phyloP scores from a whole-genome alignment of 2,113 vertebrate species.

The Syngnathus typhle region DNA sequence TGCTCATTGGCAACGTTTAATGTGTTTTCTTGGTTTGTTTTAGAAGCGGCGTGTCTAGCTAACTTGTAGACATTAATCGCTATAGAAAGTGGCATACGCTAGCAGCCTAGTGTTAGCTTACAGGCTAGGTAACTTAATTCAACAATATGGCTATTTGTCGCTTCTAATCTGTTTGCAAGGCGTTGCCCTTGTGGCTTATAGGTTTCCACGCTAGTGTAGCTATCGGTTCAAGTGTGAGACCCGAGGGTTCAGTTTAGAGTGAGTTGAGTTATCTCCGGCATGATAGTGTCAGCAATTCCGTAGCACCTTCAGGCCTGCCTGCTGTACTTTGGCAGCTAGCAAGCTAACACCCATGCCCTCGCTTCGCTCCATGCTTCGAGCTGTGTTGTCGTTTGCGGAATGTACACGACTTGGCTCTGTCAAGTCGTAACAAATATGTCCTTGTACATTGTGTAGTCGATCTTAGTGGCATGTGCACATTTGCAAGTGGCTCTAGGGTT shows the following conservation, averaged over 20 bases:
- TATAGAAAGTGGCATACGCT: neutral
- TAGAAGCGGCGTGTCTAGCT: neutral
- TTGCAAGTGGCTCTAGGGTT: neutral
- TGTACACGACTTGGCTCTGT: too few species aligned
- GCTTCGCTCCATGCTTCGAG: neutral
- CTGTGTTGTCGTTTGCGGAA: neutral
- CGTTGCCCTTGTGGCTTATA: neutral
- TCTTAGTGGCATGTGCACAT: too few species aligned
- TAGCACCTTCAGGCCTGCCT: conserved; percentile 42
- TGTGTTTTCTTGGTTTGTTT: neutral
- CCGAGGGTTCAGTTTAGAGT: neutral
- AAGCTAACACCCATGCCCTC: conserved; percentile 2
- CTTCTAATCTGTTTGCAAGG: neutral
- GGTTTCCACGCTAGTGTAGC: neutral
- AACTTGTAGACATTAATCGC: neutral
- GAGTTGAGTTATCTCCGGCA: conserved; percentile 8
- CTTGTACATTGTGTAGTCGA: neutral
- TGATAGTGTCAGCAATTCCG: conserved; percentile 53
- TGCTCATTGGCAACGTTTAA: neutral
- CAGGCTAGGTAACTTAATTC: neutral
- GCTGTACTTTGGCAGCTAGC: conserved; percentile 15
- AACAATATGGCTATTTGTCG: neutral
- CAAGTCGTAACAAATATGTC: neutral
- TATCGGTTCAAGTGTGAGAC: too few species aligned
- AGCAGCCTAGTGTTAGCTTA: neutral